Conservation (phyloP, 2,797 vertebrate species). For the Australoheros facetus region DNA sequence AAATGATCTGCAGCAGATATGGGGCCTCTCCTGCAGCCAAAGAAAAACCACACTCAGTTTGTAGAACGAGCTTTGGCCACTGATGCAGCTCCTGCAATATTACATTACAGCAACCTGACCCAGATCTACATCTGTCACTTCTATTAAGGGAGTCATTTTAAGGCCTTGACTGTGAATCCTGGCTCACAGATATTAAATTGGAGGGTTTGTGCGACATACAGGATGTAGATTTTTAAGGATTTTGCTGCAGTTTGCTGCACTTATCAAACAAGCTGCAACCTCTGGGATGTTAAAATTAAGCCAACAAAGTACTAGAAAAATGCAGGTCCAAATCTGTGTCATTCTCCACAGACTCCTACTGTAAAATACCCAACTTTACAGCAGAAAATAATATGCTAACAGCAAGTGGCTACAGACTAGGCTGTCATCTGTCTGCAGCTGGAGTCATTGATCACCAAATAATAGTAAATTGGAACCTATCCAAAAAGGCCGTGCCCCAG, state of each 20-base stretch:
- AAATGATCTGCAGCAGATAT: not conserved
- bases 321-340: not conserved
- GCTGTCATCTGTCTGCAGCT: not conserved
- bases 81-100: slow-evolving; percentile 11
- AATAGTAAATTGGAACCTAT: not conserved
- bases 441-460: not conserved
- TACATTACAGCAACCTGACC: slow-evolving; percentile 50
- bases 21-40: not conserved
- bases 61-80: not conserved
- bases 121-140: slow-evolving; percentile 41
- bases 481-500: not conserved
- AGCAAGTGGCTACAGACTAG: not conserved
- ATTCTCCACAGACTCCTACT: not conserved
- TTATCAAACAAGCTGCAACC: not conserved
- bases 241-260: not conserved
- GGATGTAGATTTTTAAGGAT: slow-evolving; percentile 7
- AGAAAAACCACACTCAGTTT: not conserved
- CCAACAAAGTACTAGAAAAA: not conserved
- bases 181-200: slow-evolving; percentile 19
- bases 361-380: not conserved
- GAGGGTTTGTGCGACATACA: not conserved
- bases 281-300: not conserved
- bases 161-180: slow-evolving; percentile 12
- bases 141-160: slow-evolving; percentile 34
- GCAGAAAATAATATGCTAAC: not conserved